Evolutionary conservation across 2,797 vertebrate species (phyloP).

Genomic region (Cottoperca gobio): DNA sequence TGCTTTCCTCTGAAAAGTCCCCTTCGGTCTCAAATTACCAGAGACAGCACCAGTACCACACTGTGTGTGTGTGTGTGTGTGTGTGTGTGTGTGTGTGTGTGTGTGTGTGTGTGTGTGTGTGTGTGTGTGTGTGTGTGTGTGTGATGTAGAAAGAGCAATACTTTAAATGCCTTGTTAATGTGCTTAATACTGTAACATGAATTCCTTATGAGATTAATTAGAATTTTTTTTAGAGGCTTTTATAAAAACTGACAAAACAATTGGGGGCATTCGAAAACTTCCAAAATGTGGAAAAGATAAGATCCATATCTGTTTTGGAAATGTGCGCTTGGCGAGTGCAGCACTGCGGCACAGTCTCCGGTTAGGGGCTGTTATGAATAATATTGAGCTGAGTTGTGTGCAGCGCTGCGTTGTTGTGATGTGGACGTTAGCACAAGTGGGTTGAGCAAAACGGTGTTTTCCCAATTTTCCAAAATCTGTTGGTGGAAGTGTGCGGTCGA

Average conservation of each 20-base stretch:
- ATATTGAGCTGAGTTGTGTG: slow-evolving; percentile 52
- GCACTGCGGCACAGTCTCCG: slow-evolving; percentile 56
- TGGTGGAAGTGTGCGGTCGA: slow-evolving; percentile 56
- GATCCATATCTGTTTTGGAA: slow-evolving; percentile 76
- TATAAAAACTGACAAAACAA: slow-evolving; percentile 40
- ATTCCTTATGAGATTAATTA: slow-evolving; percentile 20
- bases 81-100: slow-evolving; percentile 20
- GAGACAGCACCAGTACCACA: slow-evolving; percentile 64
- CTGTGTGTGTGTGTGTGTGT: slow-evolving; percentile 39
- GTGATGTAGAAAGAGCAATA: slow-evolving; percentile 27
- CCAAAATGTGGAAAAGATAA: slow-evolving; percentile 69
- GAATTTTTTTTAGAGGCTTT: slow-evolving; percentile 31
- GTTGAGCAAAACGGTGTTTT: slow-evolving; percentile 61
- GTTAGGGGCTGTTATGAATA: slow-evolving; percentile 73
- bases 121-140: neutral
- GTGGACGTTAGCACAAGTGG: slow-evolving; percentile 62
- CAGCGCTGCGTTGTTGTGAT: slow-evolving; percentile 71
- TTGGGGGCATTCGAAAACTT: slow-evolving; percentile 22
- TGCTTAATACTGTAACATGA: slow-evolving; percentile 37
- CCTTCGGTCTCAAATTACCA: slow-evolving; percentile 88
- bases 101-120: slow-evolving; percentile 18
- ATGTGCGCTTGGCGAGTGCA: slow-evolving; percentile 44
- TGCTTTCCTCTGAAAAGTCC: slow-evolving; percentile 91
- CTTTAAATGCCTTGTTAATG: slow-evolving; percentile 58
- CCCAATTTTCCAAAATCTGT: slow-evolving; percentile 54